Evolutionary conservation across 2,113 vertebrate genomes (phyloP), one percentile per base, ranked within the genome.

Genomic region (Equus przewalskii): DNA sequence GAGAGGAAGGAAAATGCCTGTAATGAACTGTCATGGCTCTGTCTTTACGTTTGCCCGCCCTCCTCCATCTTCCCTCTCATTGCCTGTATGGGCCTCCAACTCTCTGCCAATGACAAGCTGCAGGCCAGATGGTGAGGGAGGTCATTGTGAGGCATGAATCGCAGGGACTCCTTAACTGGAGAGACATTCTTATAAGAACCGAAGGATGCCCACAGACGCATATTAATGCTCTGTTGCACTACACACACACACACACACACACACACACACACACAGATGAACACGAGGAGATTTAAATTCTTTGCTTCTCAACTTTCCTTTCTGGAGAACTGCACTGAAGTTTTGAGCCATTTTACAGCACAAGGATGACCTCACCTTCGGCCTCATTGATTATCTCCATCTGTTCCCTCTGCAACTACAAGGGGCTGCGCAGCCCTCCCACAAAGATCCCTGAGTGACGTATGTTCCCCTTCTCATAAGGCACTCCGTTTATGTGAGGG

Each of bases 171-270:
- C 49, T 83, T 36, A 93, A 33, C 54, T 88, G 88, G 21, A 62
- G 56, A 90, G 54, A 93, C 28, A 80, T 95, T 62, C 69, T 92
- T 90, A 30, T 36, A 89, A 82, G 62, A 56, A 62, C 65, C 21
- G 33, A 87, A 89, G 19, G 44, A n/a, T 36, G 28, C 18, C 28
- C 24, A 60, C 49, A 2, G 30, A 49, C 6, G 56, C 19, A 18
- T 2, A 2, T 6, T 69, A 78, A 22, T 60, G 33, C 16, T n/a
- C 21, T 69, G 18, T 69, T 69, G 16, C 36, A 41, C 33, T 1
- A 9, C 11, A 0, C n/a, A 22, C 12, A 1, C 18, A 8, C 36
- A n/a, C 56, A 16, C 33, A 56, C 46, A 65, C 78, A 51, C 41
- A 33, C 51, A 58, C 30, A 4, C 64, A 58, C 54, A 87, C 4